Evolutionary conservation across 1,140 invertebrate genomes (phyloP).

Genomic region (Hypothenemus hampei): DNA sequence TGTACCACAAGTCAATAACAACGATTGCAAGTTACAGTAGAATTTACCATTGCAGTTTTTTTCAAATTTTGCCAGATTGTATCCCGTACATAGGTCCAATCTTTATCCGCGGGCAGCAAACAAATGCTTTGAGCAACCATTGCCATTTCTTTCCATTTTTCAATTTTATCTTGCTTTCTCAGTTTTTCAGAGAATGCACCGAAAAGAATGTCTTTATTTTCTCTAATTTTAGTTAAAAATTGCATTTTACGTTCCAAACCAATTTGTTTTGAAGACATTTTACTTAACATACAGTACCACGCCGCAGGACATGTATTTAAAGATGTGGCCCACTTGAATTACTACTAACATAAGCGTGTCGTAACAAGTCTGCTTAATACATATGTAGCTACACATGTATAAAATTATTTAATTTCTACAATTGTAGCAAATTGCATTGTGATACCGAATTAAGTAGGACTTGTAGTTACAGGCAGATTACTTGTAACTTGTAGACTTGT

Average conservation of each 20-base stretch:
- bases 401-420: neutral
- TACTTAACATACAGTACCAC: too few species aligned
- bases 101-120: neutral
- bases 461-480: conserved; percentile 3
- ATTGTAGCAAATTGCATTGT: neutral
- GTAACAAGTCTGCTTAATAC: neutral
- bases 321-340: neutral
- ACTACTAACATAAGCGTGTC: neutral
- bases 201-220: neutral
- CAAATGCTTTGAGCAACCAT: neutral
- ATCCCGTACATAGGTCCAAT: neutral
- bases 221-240: neutral
- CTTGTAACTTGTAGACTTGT: conserved; percentile 5
- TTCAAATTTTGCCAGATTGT: neutral
- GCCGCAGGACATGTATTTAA: neutral
- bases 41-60: neutral
- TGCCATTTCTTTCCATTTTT: neutral
- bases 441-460: neutral
- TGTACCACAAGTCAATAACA: conserved; percentile 4
- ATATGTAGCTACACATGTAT: neutral
- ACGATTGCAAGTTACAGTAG: neutral
- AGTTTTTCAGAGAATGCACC: neutral
- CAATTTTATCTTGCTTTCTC: conserved; percentile 3
- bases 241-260: neutral
- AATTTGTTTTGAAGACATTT: neutral